Percentiles rank a stretch among this genome's conserved stretches.
These are phyloP conservation scores for Peromyscus melanophrys DNA, from an alignment of 2,797 vertebrate species.

Conservation along the genomic window DNA sequence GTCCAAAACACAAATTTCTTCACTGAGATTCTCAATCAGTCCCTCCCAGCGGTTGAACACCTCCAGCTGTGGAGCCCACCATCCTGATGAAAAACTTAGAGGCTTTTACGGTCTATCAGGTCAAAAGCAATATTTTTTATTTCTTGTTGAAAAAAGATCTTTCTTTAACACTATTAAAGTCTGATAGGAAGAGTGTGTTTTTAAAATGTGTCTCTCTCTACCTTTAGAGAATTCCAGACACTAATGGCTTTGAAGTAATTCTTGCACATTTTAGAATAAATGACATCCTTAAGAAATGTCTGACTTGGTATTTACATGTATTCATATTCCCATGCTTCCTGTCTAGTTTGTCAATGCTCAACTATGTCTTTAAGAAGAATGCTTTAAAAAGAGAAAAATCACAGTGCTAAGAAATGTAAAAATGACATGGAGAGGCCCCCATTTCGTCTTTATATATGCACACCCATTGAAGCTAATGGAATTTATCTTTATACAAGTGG, in stretches of 20 bases:
- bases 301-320: conserved; percentile 48
- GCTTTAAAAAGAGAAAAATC: conserved; percentile 78
- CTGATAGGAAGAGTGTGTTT: conserved; percentile 67
- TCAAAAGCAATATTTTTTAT: conserved; percentile 68
- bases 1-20: conserved; percentile 29
- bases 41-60: background rate
- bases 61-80: background rate
- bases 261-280: conserved; percentile 69
- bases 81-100: conserved; percentile 53
- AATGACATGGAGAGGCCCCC: conserved; percentile 26
- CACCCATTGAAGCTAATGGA: conserved; percentile 34
- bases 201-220: conserved; percentile 61
- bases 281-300: conserved; percentile 77
- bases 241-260: conserved; percentile 76
- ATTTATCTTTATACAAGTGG: conserved; percentile 55
- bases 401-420: conserved; percentile 60
- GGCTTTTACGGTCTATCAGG: conserved; percentile 25
- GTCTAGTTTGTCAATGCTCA: conserved; percentile 76
- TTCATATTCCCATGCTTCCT: conserved; percentile 74
- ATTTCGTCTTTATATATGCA: conserved; percentile 5
- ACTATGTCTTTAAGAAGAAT: conserved; percentile 61
- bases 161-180: conserved; percentile 70
- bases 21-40: conserved; percentile 51
- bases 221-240: conserved; percentile 73
- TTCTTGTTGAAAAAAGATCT: conserved; percentile 60